Conservation (phyloP, 92 coral and sea anemone genomes). For the Heliopora coerulea region DNA sequence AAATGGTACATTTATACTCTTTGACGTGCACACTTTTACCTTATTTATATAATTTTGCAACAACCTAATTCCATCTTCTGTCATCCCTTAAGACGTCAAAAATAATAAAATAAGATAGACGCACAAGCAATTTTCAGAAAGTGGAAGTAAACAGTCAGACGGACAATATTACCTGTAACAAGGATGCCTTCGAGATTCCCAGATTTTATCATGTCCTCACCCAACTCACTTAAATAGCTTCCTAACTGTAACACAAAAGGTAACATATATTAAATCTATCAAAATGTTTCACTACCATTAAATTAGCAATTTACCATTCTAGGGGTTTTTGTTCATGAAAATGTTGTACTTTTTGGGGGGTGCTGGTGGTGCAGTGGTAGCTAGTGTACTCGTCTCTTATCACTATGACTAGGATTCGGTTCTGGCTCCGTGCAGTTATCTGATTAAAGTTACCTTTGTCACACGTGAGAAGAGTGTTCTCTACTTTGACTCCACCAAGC, state of each 20-base stretch:
- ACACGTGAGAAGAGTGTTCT: too few relatives aligned
- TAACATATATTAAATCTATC: not conserved
- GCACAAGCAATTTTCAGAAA: not conserved
- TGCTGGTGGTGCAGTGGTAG: too few relatives aligned
- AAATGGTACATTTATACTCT: too few relatives aligned
- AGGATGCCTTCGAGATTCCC: conserved; percentile 94
- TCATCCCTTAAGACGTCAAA: conserved; percentile 59
- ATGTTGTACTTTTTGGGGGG: too few relatives aligned
- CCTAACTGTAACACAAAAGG: conserved; percentile 54
- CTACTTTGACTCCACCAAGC: too few relatives aligned
- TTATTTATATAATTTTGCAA: conserved; percentile 90
- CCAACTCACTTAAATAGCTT: conserved; percentile 63
- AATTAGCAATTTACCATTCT: too few relatives aligned
- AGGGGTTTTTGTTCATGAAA: too few relatives aligned
- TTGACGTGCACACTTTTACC: conserved; percentile 58
- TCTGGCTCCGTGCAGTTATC: too few relatives aligned
- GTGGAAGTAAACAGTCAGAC: not conserved
- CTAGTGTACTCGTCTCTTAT: too few relatives aligned
- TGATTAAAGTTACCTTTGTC: too few relatives aligned
- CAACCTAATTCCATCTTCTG: conserved; percentile 83
- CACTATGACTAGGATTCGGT: too few relatives aligned
- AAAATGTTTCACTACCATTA: too few relatives aligned
- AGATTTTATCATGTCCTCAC: conserved; percentile 64
- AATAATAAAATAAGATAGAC: not conserved
- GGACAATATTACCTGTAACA: conserved; percentile 68